Percentiles rank a stretch among this genome's conserved stretches.
These are phyloP conservation scores for Magallana ariakensis DNA, from an alignment of 1,140 invertebrate species.

Conservation along the genomic window DNA sequence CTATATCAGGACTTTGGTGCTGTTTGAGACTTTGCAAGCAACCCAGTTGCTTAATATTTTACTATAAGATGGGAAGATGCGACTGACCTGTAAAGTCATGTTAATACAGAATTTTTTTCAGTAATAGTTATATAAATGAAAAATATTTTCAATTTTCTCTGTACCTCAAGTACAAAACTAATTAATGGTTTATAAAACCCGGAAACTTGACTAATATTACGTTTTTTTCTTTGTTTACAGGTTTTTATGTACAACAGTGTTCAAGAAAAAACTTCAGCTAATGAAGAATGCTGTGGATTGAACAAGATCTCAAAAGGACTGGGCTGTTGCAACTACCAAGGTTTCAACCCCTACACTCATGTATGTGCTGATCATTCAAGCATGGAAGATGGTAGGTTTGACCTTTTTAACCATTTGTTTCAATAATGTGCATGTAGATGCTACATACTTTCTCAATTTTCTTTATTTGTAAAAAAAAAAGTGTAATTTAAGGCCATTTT, in stretches of 20 bases:
- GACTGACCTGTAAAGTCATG: no score
- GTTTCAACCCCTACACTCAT: slow-evolving; percentile 73
- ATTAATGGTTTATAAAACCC: no score
- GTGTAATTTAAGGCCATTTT: neutral
- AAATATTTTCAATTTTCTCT: no score
- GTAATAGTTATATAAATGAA: no score
- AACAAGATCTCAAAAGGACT: slow-evolving; percentile 71
- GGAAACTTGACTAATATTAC: neutral
- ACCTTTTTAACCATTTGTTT: neutral
- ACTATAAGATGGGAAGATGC: no score
- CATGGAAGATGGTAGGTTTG: slow-evolving; percentile 63
- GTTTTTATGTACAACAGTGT: neutral
- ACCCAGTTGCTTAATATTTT: no score
- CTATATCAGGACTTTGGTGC: no score
- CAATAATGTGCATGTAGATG: neutral
- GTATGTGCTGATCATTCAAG: slow-evolving; percentile 75
- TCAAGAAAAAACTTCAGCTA: slow-evolving; percentile 60
- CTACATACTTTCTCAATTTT: neutral
- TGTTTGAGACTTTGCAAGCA: no score
- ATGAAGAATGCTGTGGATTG: slow-evolving; percentile 77
- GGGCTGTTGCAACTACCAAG: slow-evolving; percentile 74
- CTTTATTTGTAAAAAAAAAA: neutral
- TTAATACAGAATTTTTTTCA: no score
- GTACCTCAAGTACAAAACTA: no score
- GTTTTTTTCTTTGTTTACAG: neutral